Evolutionary conservation across 2,113 vertebrate species (phyloP).

Genomic region (Percopsis transmontana): DNA sequence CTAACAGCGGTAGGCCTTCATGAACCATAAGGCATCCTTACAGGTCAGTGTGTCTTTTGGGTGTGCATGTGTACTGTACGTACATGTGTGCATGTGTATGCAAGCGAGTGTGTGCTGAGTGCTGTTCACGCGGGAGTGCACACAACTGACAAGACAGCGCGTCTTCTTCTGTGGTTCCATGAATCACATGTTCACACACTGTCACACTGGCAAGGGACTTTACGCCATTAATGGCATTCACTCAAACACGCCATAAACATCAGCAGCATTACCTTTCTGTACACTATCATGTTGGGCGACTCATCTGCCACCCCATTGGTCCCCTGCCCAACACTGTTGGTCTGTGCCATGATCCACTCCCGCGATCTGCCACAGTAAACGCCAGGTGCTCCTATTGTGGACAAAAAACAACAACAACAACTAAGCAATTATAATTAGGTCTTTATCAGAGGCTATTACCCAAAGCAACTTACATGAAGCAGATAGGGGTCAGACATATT

Average conservation of each 20-base stretch:
- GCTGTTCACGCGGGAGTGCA: not conserved
- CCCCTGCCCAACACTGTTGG: conserved; percentile 90
- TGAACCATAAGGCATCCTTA: not conserved
- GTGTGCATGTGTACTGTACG: not conserved
- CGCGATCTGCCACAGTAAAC: conserved; percentile 67
- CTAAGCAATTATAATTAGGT: too few relatives aligned
- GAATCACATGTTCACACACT: not conserved
- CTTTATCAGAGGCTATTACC: too few relatives aligned
- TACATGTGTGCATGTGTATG: conserved; percentile 7
- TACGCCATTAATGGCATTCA: conserved; percentile 39
- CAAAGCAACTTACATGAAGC: too few relatives aligned
- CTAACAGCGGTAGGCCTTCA: conserved; percentile 13
- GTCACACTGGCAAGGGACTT: conserved; percentile 16
- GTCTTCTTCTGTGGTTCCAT: too few relatives aligned
- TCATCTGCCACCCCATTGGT: conserved; percentile 93
- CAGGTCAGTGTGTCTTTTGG: not conserved
- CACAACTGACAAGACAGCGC: not conserved
- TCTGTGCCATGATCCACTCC: conserved; percentile 91
- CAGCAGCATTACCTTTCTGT: conserved; percentile 90
- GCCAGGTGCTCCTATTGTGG: conserved; percentile 68
- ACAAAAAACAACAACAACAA: conserved; percentile 47
- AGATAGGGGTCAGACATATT: too few relatives aligned
- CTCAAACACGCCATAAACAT: not conserved
- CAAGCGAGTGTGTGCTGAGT: conserved; percentile 17
- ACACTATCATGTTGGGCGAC: conserved; percentile 97